phyloP scores from a whole-genome alignment of 2,888 invertebrate genomes.

The Seladonia tumulorum region DNA sequence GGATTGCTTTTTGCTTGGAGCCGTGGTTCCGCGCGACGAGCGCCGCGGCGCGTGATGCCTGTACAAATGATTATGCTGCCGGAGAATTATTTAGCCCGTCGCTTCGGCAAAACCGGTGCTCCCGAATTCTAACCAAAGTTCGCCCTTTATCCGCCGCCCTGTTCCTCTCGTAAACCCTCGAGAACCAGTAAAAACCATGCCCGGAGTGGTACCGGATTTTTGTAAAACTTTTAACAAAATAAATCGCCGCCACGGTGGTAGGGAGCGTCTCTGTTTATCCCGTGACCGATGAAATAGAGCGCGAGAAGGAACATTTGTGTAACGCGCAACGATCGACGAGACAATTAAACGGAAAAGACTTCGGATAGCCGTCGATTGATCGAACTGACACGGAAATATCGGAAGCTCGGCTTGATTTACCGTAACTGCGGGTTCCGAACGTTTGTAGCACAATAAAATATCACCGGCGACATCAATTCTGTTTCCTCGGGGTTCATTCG shows the following conservation, averaged over 20 bases:
- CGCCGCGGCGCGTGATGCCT: conserved; percentile 16
- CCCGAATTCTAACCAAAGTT: neutral
- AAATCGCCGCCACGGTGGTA: too few species aligned
- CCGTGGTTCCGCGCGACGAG: conserved; percentile 26
- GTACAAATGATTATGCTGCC: conserved; percentile 26
- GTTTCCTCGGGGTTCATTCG: conserved; percentile 66
- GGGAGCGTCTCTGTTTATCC: too few species aligned
- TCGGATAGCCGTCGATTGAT: neutral
- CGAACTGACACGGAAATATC: conserved; percentile 4
- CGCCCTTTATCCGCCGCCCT: neutral
- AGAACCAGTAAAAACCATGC: neutral
- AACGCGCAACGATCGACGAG: neutral
- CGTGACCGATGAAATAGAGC: too few species aligned
- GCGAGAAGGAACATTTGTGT: neutral
- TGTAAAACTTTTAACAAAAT: neutral
- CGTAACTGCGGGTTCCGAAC: conserved; percentile 54
- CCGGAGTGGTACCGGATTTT: neutral
- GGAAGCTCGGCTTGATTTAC: conserved; percentile 39
- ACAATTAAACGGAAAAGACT: neutral
- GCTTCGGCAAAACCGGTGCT: neutral
- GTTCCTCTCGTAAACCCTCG: neutral
- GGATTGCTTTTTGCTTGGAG: conserved; percentile 58
- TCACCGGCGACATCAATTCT: conserved; percentile 59
- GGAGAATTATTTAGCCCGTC: conserved; percentile 13
- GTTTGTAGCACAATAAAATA: conserved; percentile 68